phyloP scores from a whole-genome alignment of 2,888 invertebrate species.

The Abscondita cerata region DNA sequence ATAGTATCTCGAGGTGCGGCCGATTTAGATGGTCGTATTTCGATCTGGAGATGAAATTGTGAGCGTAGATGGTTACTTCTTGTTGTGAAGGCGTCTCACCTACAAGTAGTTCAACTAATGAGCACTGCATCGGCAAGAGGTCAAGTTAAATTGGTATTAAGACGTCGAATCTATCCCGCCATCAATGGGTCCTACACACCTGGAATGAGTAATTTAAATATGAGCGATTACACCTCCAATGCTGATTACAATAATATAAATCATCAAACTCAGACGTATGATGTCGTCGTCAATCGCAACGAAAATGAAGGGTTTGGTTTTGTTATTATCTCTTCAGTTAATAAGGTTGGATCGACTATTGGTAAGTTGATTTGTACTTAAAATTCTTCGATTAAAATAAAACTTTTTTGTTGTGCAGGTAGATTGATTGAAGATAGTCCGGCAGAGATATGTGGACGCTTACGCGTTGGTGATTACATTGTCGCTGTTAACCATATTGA shows the following conservation, averaged over 20 bases:
- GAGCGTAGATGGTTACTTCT: constrained; percentile 83
- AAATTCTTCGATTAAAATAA: constrained; percentile 1
- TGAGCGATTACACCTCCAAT: constrained; percentile 37
- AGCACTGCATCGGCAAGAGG: constrained; percentile 87
- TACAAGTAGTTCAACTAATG: constrained; percentile 92
- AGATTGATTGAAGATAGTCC: constrained; percentile 95
- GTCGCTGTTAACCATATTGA: constrained; percentile 93
- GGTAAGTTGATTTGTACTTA: constrained; percentile 61
- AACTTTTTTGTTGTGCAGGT: constrained; percentile 62
- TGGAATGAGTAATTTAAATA: constrained; percentile 14
- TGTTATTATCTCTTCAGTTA: constrained; percentile 96
- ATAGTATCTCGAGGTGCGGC: constrained; percentile 97
- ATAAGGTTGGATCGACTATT: constrained; percentile 87
- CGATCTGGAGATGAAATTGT: constrained; percentile 93
- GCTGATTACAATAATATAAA: constrained; percentile 16
- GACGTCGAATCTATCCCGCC: constrained; percentile 58
- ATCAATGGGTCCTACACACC: constrained; percentile 29
- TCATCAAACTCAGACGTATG: constrained; percentile 69
- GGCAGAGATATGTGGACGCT: constrained; percentile 88
- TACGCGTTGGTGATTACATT: constrained; percentile 95
- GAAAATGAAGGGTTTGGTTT: constrained; percentile 99
- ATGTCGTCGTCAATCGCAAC: constrained; percentile 87
- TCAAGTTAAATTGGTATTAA: constrained; percentile 80
- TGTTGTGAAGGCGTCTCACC: constrained; percentile 82
- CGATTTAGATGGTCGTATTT: constrained; percentile 87